Percentiles rank a stretch among this genome's conserved stretches.
These are phyloP conservation scores for Periparus ater DNA, from an alignment of 2,797 vertebrate species.

Conservation along the genomic window DNA sequence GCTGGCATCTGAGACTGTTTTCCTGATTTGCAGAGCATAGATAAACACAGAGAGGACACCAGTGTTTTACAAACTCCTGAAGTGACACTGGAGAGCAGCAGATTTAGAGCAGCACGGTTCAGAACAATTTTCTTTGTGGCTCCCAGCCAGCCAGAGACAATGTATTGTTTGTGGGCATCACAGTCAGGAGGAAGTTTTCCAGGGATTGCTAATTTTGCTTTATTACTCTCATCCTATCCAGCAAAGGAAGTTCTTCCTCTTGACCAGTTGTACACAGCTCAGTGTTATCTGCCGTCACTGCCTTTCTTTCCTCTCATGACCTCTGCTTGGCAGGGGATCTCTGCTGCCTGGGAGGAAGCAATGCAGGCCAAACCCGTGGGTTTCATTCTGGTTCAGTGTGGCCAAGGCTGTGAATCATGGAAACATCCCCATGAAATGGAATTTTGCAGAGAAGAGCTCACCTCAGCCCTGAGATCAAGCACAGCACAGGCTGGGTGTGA, in stretches of 20 bases:
- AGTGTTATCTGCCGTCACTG: background rate
- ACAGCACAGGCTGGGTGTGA: background rate
- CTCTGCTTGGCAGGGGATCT: background rate
- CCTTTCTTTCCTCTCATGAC: background rate
- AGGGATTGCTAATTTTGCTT: slow-evolving; percentile 11
- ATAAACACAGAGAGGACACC: background rate
- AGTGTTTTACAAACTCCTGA: background rate
- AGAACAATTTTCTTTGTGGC: background rate
- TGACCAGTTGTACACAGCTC: background rate
- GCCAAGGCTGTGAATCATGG: background rate
- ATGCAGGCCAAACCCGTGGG: background rate
- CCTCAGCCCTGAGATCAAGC: background rate
- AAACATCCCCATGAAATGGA: background rate
- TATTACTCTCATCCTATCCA: background rate
- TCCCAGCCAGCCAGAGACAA: background rate
- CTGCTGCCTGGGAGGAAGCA: slow-evolving; percentile 10
- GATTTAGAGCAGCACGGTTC: background rate
- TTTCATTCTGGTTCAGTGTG: background rate
- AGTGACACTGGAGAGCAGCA: background rate
- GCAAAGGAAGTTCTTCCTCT: slow-evolving; percentile 20
- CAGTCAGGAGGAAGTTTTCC: background rate
- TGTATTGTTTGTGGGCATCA: background rate
- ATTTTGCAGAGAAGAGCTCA: background rate
- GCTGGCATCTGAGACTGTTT: background rate
- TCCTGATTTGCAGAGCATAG: background rate